Evolutionary conservation across 2,888 invertebrate species (phyloP).

Genomic region (Tipula confusa): DNA sequence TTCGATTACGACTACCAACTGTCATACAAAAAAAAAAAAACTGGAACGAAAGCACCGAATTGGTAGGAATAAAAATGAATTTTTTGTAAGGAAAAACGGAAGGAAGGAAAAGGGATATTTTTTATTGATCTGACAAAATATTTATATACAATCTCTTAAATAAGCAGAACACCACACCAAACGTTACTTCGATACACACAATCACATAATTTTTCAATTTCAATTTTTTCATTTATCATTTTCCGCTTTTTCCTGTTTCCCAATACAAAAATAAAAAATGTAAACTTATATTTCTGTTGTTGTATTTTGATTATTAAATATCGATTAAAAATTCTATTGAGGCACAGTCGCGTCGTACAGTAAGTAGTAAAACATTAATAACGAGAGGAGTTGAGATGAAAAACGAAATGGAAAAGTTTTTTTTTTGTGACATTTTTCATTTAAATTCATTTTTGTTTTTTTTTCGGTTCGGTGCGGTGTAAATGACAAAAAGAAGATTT

Average conservation of each 20-base stretch:
- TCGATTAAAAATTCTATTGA: slow-evolving; percentile 14
- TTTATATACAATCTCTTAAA: background rate
- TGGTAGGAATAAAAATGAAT: background rate
- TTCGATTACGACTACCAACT: background rate
- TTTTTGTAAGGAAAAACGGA: background rate
- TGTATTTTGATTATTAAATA: slow-evolving; percentile 1
- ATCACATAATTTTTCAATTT: background rate
- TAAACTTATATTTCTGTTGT: background rate
- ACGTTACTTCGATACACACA: background rate
- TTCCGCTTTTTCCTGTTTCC: background rate
- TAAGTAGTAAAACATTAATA: background rate
- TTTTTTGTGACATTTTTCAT: slow-evolving; percentile 3
- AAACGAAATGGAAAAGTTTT: background rate
- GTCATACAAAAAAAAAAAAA: background rate
- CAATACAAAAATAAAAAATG: background rate
- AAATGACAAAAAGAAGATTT: background rate
- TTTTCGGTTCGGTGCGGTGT: background rate
- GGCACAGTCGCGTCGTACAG: background rate
- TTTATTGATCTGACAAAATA: slow-evolving; percentile 20
- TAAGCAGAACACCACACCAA: background rate
- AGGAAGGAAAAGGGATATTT: slow-evolving; percentile 25
- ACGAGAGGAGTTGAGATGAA: slow-evolving; percentile 1
- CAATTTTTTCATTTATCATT: slow-evolving; percentile 4
- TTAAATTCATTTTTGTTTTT: background rate
- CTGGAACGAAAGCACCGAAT: background rate